phyloP scores from a whole-genome alignment of 2,113 vertebrate genomes.

The Apaloderma vittatum region DNA sequence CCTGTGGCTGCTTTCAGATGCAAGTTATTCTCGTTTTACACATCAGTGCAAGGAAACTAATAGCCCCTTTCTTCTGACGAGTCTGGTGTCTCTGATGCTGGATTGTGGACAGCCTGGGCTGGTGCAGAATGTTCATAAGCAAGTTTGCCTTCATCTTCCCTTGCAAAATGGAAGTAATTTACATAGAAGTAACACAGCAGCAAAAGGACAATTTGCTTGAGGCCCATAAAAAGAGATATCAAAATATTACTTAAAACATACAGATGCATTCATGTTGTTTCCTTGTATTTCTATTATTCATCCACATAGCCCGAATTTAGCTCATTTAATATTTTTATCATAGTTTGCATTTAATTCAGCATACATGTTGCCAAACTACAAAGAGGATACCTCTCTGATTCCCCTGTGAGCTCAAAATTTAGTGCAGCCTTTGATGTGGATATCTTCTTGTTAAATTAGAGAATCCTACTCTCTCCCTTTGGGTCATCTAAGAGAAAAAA shows the following conservation, averaged over 20 bases:
- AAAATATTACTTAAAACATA: not conserved
- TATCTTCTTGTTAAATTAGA: not conserved
- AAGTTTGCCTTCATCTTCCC: not conserved
- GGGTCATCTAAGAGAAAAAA: not conserved
- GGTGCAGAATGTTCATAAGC: not conserved
- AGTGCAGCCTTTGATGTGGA: not conserved
- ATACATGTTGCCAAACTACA: not conserved
- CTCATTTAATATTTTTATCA: not conserved
- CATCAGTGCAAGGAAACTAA: not conserved
- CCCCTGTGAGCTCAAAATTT: not conserved
- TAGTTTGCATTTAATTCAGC: not conserved
- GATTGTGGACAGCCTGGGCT: not conserved
- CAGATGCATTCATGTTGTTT: not conserved
- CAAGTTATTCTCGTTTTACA: constrained; percentile 3
- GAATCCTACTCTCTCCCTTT: not conserved
- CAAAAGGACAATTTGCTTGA: not conserved
- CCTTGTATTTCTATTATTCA: not conserved
- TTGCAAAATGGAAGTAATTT: not conserved
- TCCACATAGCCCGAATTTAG: not conserved
- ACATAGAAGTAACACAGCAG: not conserved
- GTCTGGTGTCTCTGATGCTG: not conserved
- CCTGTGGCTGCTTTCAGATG: not conserved
- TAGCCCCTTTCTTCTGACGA: not conserved
- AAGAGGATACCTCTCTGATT: not conserved
- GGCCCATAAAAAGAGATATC: not conserved